Base-by-base conservation (phyloP, 2,113 vertebrate species). In the Cyprinus carpio region DNA sequence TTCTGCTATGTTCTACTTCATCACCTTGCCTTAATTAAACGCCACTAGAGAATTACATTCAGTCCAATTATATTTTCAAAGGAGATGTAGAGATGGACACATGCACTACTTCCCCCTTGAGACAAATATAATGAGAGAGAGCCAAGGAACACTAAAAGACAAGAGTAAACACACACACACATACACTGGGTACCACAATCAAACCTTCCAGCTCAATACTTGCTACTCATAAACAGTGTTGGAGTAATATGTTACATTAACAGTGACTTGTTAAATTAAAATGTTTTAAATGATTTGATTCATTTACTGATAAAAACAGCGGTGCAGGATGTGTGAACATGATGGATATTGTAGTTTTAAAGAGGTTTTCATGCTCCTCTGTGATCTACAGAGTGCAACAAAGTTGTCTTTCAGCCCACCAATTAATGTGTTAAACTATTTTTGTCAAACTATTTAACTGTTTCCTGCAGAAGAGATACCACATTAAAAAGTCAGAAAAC, bases 1-100 rank as follows among this genome's bases (percentile, higher is more conserved):
- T 72, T 82, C 64, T n/a, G 16, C 18, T 31, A 23, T 51, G 90
- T 92, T 90, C 88, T 88, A 86, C 78, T 90, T 92, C 81, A 69
- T 89, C 91, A 85, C 85, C 81, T 86, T 89, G 82, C 88, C 88
- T 54, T 75, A 85, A 84, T 80, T 87, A 82, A 85, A 75, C 20
- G 87, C 87, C 80, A 69, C 80, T 13, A 31, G 80, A 82, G 80
- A 82, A 34, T 82, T 82, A 82, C 80, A 54, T 69, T 82, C 80
- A 82, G 25, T 51, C 87, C 91, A 90, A 90, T 90, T 74, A 79
- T 80, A 51, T 65, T 62, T 71, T 75, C 78, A 81, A 84, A 85
- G 84, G 58, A 75, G 60, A 65, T 49, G 29, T 69, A 80, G 75
- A 84, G 72, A 65, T 75, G 69, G 80, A 82, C 80, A 82, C 64